Evolutionary conservation across 2,888 invertebrate genomes (phyloP).

Genomic region (Epistrophe eligans): DNA sequence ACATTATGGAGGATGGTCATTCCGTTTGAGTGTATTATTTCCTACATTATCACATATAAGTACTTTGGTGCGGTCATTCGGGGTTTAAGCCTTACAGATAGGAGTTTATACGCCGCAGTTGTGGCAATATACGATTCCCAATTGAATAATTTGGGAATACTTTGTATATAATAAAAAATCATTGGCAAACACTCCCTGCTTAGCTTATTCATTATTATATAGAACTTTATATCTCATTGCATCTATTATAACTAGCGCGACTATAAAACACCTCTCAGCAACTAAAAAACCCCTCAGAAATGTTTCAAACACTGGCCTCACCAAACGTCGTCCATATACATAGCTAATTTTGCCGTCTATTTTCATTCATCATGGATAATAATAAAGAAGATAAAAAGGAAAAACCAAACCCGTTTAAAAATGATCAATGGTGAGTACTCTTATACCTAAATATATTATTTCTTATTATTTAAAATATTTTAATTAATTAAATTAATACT

Average conservation of each 20-base stretch:
- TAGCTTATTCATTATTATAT: slow-evolving; percentile 26
- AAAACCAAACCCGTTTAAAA: slow-evolving; percentile 47
- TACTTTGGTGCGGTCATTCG: slow-evolving; percentile 27
- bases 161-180: slow-evolving; percentile 17
- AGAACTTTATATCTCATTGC: not conserved
- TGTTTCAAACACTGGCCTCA: slow-evolving; percentile 49
- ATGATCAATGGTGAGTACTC: slow-evolving; percentile 57
- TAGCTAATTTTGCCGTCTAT: not conserved
- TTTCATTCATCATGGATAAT: slow-evolving; percentile 24
- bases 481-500: not conserved
- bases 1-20: not conserved
- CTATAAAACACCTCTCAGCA: slow-evolving; percentile 63
- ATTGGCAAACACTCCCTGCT: slow-evolving; percentile 63
- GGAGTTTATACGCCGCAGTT: slow-evolving; percentile 47
- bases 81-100: not conserved
- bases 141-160: slow-evolving; percentile 73
- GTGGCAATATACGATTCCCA: slow-evolving; percentile 60
- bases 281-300: slow-evolving; percentile 56
- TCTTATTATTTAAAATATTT: not conserved
- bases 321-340: slow-evolving; percentile 17
- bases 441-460: too few species aligned
- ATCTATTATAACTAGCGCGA: not conserved
- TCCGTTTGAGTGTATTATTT: not conserved
- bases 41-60: not conserved
- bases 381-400: slow-evolving; percentile 50